phyloP scores from a whole-genome alignment of 1,140 invertebrate genomes.

The Globodera rostochiensis region DNA sequence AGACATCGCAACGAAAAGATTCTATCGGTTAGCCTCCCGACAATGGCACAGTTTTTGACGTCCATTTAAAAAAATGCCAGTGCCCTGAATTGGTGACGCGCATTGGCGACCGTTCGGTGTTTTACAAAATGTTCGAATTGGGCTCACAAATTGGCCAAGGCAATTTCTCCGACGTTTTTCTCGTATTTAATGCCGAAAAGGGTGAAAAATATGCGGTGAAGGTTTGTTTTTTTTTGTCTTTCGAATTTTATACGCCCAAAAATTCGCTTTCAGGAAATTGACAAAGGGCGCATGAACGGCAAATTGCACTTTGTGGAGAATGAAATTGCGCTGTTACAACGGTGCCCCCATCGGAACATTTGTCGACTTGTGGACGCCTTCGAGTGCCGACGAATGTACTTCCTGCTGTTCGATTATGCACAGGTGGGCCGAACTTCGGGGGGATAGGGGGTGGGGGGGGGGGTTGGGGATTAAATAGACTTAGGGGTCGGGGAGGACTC shows the following conservation, averaged over 20 bases:
- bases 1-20: conserved; percentile 38
- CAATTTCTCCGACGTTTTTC: conserved; percentile 51
- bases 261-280: conserved; percentile 44
- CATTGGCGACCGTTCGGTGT: conserved; percentile 39
- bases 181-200: conserved; percentile 38
- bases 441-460: too few species aligned
- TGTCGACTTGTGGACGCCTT: conserved; percentile 49
- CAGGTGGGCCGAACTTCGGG: conserved; percentile 20
- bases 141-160: conserved; percentile 48
- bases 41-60: conserved; percentile 12
- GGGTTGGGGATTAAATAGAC: too few species aligned
- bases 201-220: conserved; percentile 50
- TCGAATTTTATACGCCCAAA: not conserved
- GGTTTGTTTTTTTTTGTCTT: conserved; percentile 19
- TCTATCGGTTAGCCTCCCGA: conserved; percentile 22
- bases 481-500: too few species aligned
- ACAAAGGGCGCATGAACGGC: conserved; percentile 50
- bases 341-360: conserved; percentile 47
- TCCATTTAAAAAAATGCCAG: conserved; percentile 26
- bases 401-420: conserved; percentile 53
- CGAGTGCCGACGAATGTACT: conserved; percentile 40
- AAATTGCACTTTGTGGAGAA: conserved; percentile 55
- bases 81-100: conserved; percentile 18
- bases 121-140: conserved; percentile 48
- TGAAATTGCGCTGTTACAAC: conserved; percentile 41